These are phyloP conservation scores for Druon quercuslanigerum DNA, from an alignment of 1,140 invertebrate genomes.

Conservation along the genomic window DNA sequence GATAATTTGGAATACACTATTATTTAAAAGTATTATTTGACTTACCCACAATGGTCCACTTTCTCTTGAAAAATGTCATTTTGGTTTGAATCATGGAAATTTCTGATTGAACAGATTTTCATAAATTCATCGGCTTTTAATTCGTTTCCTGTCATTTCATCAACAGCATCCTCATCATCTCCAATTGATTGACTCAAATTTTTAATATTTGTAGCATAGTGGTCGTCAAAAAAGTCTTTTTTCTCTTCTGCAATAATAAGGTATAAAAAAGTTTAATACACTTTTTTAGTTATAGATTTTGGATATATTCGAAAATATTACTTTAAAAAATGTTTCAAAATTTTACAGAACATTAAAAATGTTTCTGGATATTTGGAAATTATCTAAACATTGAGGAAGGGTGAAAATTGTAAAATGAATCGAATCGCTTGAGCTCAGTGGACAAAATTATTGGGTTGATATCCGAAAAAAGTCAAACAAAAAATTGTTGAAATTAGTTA, in stretches of 20 bases:
- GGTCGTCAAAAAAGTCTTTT: background rate
- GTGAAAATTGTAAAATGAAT: too few species aligned
- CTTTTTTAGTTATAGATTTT: too few species aligned
- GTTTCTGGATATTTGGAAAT: too few species aligned
- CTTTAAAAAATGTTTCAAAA: too few species aligned
- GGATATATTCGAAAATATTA: too few species aligned
- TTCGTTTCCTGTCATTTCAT: background rate
- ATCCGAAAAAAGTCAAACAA: too few species aligned
- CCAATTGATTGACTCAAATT: background rate
- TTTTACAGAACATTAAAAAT: too few species aligned
- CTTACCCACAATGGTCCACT: background rate
- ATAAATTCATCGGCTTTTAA: conserved; percentile 3
- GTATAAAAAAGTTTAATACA: too few species aligned
- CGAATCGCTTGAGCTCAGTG: too few species aligned
- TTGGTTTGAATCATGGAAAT: background rate
- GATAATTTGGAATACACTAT: background rate
- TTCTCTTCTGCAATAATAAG: background rate
- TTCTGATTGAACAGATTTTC: background rate
- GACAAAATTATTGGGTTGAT: too few species aligned
- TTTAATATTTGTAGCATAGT: background rate
- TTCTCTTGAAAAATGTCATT: background rate
- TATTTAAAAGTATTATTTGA: background rate
- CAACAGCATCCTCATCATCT: background rate
- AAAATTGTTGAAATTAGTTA: too few species aligned
- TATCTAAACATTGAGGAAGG: too few species aligned